Evolutionary conservation across 2,888 invertebrate genomes (phyloP), one percentile per base, ranked within the genome.

Genomic region (Litoditis marina): DNA sequence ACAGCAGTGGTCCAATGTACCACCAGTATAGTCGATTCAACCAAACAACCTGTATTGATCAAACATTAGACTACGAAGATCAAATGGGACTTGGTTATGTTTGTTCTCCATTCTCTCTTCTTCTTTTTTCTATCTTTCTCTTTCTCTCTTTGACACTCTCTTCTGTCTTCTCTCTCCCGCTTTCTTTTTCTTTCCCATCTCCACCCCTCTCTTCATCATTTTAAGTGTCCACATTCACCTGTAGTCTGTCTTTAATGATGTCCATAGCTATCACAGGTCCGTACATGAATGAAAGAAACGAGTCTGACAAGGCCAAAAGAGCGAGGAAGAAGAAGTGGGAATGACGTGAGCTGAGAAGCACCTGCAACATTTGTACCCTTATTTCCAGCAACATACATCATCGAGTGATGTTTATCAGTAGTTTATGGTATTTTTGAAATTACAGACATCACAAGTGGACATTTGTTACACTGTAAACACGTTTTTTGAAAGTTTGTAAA

Each of bases 181-280:
- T n/a, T n/a, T n/a, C n/a, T n/a, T n/a, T n/a, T n/a, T n/a, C n/a
- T n/a, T n/a, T n/a, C n/a, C n/a, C n/a, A n/a, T n/a, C n/a, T n/a
- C n/a, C n/a, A n/a, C n/a, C n/a, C n/a, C n/a, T 4, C 19, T 50
- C 3, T 50, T 22, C 2, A 27, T 50, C 27, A 6, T 50, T 27
- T 11, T 3, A 50, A 22, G 25, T 44, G 39, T 39, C 16, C 8
- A 44, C 3, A 44, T 44, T n/a, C n/a, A 68, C 73, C 58, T 74
- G 69, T n/a, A 78, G 32, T 19, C 76, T 64, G 49, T 79, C 77
- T 54, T 78, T 76, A 46, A 79, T 77, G 3, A 81, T 73, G 32
- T 81, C 79, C 78, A 79, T 79, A n/a, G 80, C 79, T 11, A 81
- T 79, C 16, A 81, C 81, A 11, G 80, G 80, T 0, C 78, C 78